These are phyloP conservation scores for Collichthys lucidus DNA, from an alignment of 2,113 vertebrate genomes.

Conservation along the genomic window DNA sequence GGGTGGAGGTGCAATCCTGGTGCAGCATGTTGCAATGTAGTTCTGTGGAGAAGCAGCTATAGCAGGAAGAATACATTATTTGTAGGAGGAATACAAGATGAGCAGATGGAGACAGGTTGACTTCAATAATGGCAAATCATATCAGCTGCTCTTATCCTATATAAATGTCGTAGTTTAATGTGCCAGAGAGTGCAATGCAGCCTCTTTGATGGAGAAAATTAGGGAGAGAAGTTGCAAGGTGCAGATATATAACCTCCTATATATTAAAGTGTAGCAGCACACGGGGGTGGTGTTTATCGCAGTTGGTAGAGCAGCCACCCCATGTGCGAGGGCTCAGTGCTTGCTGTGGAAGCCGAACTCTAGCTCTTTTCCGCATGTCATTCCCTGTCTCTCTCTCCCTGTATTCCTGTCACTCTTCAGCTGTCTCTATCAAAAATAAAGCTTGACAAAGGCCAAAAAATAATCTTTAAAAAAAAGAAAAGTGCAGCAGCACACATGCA, in stretches of 20 bases:
- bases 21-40: not conserved
- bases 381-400: too few relatives aligned
- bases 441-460: too few relatives aligned
- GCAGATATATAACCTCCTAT: not conserved
- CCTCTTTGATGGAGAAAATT: not conserved
- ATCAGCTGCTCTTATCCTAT: constrained; percentile 4
- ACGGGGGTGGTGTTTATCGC: not conserved
- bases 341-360: too few relatives aligned
- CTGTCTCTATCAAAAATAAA: too few relatives aligned
- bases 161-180: constrained; percentile 3
- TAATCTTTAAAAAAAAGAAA: too few relatives aligned
- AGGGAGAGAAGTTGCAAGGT: not conserved
- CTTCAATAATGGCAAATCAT: constrained; percentile 16
- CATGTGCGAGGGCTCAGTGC: too few relatives aligned
- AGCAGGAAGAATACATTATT: constrained; percentile 10
- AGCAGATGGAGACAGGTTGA: not conserved
- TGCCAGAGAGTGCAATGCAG: not conserved
- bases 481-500: not conserved
- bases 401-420: too few relatives aligned
- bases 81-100: not conserved
- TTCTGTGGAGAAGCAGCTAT: not conserved
- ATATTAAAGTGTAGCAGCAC: not conserved
- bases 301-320: too few relatives aligned
- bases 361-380: too few relatives aligned
- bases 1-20: not conserved